Evolutionary conservation across 2,113 vertebrate species (phyloP).

Genomic region (Lynx canadensis): DNA sequence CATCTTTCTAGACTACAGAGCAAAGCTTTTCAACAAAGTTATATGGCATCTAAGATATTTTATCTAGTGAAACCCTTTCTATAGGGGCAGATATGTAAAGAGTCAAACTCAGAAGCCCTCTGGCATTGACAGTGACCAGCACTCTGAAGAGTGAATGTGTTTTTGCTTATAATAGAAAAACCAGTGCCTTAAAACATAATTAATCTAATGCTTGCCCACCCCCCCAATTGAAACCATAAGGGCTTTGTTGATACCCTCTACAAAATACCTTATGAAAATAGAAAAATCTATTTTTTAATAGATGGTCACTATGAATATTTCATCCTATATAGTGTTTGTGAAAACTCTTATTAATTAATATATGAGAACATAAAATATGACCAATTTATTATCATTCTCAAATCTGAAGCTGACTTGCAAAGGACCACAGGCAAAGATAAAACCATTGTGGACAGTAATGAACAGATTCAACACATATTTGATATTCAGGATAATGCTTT

Average conservation of each 20-base stretch:
- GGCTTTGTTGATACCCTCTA: background rate
- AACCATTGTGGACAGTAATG: background rate
- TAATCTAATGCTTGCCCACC: no score
- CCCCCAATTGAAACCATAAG: background rate
- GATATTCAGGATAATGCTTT: background rate
- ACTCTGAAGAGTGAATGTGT: background rate
- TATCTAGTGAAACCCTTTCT: background rate
- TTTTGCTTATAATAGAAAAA: background rate
- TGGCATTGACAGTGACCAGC: background rate
- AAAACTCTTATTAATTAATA: background rate
- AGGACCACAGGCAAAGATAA: background rate
- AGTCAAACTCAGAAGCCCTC: background rate
- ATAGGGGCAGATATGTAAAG: background rate
- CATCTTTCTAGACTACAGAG: background rate
- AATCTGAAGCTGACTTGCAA: background rate
- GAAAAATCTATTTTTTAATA: background rate
- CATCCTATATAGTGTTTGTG: background rate
- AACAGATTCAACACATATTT: background rate
- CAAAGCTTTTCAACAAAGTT: background rate
- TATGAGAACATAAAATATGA: background rate
- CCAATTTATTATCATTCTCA: background rate
- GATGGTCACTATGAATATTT: background rate
- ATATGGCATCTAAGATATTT: background rate
- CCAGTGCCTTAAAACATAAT: background rate
- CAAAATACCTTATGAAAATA: background rate